Conservation (phyloP, 2,888 invertebrate genomes). For the Scaptomyza polygonia region DNA sequence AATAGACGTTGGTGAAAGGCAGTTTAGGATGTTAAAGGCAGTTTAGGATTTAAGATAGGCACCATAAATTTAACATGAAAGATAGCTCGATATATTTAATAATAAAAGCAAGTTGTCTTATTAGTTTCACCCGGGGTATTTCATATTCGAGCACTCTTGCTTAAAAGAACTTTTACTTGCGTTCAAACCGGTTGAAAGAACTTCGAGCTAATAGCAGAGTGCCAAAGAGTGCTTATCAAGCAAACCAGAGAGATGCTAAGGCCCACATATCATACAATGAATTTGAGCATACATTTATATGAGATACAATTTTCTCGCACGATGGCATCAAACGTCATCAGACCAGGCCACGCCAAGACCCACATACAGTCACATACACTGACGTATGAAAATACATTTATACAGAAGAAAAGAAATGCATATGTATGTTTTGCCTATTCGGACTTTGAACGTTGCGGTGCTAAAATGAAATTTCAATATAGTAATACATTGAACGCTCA, state of each 20-base stretch:
- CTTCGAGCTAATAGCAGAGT: constrained; percentile 52
- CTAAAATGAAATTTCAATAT: constrained; percentile 71
- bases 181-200: constrained; percentile 69
- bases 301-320: constrained; percentile 16
- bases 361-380: constrained; percentile 23
- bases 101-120: too few relatives aligned
- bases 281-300: background rate
- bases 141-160: background rate
- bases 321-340: constrained; percentile 45
- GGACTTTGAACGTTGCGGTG: constrained; percentile 66
- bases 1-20: background rate
- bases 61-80: too few relatives aligned
- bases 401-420: constrained; percentile 4
- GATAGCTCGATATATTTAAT: too few relatives aligned
- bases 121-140: constrained; percentile 10
- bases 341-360: constrained; percentile 41
- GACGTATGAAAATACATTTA: too few relatives aligned
- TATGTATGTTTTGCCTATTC: constrained; percentile 28
- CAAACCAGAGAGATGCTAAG: constrained; percentile 50
- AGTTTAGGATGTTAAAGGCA: too few relatives aligned
- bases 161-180: constrained; percentile 20
- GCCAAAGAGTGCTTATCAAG: constrained; percentile 69
- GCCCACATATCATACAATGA: constrained; percentile 13
- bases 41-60: too few relatives aligned
- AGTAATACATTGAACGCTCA: constrained; percentile 49